Percentiles rank a stretch among this genome's conserved stretches.
These are phyloP conservation scores for Drosophila percnosoma DNA, from an alignment of 2,888 invertebrate species.

Conservation along the genomic window DNA sequence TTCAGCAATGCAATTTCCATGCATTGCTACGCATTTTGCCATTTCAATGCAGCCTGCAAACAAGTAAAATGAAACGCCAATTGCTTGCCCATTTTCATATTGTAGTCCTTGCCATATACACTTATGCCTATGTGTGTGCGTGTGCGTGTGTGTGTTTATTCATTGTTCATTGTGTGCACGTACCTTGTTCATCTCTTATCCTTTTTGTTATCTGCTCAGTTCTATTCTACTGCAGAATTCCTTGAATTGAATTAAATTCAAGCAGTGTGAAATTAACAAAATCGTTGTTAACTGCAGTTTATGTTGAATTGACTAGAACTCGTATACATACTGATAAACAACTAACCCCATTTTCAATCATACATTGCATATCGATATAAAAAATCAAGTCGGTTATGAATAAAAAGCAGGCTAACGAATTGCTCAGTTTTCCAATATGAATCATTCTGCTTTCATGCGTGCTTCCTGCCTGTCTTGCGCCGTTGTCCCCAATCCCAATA, in stretches of 20 bases:
- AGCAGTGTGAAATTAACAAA: constrained; percentile 63
- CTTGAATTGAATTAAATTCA: constrained; percentile 49
- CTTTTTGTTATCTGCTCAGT: constrained; percentile 36
- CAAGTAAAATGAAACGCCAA: constrained; percentile 63
- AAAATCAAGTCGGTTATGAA: constrained; percentile 22
- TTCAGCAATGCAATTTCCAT: constrained; percentile 67
- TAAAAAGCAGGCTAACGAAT: constrained; percentile 34
- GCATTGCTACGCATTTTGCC: constrained; percentile 49
- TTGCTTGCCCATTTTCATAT: constrained; percentile 64
- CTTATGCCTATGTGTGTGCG: background rate
- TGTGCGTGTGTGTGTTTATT: constrained; percentile 5
- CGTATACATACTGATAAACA: background rate
- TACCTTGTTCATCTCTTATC: constrained; percentile 56
- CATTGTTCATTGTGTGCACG: constrained; percentile 63
- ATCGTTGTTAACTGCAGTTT: constrained; percentile 53
- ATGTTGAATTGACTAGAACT: constrained; percentile 7
- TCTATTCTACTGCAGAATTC: constrained; percentile 15
- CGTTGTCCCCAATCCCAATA: constrained; percentile 39
- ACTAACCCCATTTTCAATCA: background rate
- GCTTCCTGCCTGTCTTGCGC: constrained; percentile 63
- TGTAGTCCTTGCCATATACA: constrained; percentile 39
- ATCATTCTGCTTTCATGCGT: constrained; percentile 63
- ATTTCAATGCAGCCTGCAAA: constrained; percentile 27
- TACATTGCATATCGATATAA: constrained; percentile 38
- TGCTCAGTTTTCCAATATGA: constrained; percentile 70